phyloP scores from a whole-genome alignment of 2,797 vertebrate species.

The Urosaurus nigricauda region DNA sequence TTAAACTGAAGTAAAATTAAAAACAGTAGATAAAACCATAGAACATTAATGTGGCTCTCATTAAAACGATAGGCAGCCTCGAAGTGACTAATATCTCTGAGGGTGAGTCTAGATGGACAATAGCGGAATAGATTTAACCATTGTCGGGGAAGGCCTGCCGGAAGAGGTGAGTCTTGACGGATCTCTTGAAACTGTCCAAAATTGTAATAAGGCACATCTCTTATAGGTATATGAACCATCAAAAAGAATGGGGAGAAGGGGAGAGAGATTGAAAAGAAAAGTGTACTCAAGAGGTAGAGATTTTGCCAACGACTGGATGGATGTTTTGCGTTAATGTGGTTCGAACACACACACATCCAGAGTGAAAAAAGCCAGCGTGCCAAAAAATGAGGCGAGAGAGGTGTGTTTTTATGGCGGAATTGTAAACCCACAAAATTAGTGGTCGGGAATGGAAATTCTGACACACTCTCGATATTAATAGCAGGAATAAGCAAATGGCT shows the following conservation, averaged over 20 bases:
- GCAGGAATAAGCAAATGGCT: constrained; percentile 46
- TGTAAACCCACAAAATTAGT: constrained; percentile 79
- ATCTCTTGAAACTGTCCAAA: too few species aligned
- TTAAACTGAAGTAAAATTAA: too few species aligned
- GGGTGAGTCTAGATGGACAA: too few species aligned
- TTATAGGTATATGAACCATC: neutral
- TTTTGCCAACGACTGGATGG: constrained; percentile 60
- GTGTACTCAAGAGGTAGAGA: constrained; percentile 35
- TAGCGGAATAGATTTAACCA: too few species aligned
- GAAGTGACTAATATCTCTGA: too few species aligned
- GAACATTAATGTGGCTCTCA: too few species aligned
- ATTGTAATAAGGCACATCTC: too few species aligned
- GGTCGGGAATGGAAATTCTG: constrained; percentile 83
- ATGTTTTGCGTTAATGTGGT: constrained; percentile 71
- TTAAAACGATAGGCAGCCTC: too few species aligned
- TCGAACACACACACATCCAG: constrained; percentile 49
- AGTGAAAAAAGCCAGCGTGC: constrained; percentile 65
- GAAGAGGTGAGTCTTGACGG: too few species aligned
- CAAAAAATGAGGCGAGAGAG: constrained; percentile 73
- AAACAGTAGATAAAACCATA: too few species aligned
- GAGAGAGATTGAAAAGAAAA: constrained; percentile 2
- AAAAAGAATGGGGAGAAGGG: neutral
- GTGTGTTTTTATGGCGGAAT: constrained; percentile 80
- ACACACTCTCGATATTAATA: constrained; percentile 74
- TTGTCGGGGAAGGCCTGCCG: too few species aligned